Base-by-base conservation (phyloP, 30 jellyfish, hydroid and myxozoan species). In the Pseudorhiza aurosa region DNA sequence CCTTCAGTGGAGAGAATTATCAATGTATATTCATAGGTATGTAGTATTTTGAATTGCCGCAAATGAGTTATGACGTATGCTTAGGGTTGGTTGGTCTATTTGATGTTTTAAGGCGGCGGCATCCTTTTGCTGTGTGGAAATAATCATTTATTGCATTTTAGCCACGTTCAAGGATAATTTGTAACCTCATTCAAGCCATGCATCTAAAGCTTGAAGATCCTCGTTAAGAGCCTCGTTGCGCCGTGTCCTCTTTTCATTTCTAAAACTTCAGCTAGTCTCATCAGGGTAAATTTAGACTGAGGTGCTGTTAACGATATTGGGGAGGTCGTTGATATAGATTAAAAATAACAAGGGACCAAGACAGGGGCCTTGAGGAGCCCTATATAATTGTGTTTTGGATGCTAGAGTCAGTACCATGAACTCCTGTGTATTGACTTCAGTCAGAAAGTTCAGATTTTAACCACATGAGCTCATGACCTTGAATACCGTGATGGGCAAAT, bases 281-380 rank as follows among this genome's bases (percentile, higher is more conserved):
- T 53, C 68, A 26, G 68, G 14, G 18, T 53, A 53, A 8, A 53
- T 53, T 6, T 5, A 53, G 8, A 21, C 68, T 18, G 68, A 53
- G 68, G 68, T 18, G 68, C 17, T 53, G 8, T 53, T 53, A 18
- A 17, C 68, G 68, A 53, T 18, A 5, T 53, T 53, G 17, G 68
- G 68, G 50, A 39, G 50, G 50, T 39, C 50, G 50, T n/a, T n/a
- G n/a, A n/a, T n/a, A n/a, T n/a, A n/a, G n/a, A n/a, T n/a, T n/a
- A n/a, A n/a, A n/a, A n/a, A 39, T 39, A 39, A 12, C 12, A 39
- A 39, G 50, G 50, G 50, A 39, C 50, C 7, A 39, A 39, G 50
- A 39, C 50, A 39, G 7, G 50, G 12, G 50, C 50, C 50, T 17
- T 59, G 75, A 59, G 75, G 75, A 59, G 49, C 75, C 75, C 75